Evolutionary conservation across 2,888 invertebrate genomes (phyloP).

Genomic region (Gerosis bhagava): DNA sequence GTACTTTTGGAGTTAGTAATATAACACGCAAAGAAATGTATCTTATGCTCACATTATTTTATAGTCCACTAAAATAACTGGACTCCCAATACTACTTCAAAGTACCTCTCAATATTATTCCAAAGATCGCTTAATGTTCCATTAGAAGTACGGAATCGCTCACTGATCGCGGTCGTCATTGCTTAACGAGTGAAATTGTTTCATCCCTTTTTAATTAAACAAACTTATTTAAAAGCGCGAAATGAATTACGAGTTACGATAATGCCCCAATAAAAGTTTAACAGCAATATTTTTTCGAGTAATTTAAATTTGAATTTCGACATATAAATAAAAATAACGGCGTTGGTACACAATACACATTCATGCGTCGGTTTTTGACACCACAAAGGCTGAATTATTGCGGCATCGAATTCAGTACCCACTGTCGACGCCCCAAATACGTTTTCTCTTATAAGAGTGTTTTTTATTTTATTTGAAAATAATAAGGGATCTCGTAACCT

Average conservation of each 20-base stretch:
- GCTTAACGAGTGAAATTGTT: no score
- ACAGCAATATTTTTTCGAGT: conserved; percentile 17
- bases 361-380: conserved; percentile 23
- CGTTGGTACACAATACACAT: conserved; percentile 22
- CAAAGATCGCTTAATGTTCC: no score
- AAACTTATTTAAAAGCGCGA: conserved; percentile 4
- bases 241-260: conserved; percentile 13
- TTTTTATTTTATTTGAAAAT: conserved; percentile 20
- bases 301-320: conserved; percentile 15
- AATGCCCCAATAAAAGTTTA: conserved; percentile 17
- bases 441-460: conserved; percentile 13
- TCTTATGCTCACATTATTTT: no score
- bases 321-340: conserved; percentile 24
- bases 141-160: no score
- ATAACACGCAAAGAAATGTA: no score
- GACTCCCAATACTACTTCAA: no score
- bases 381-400: conserved; percentile 23
- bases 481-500: conserved; percentile 12
- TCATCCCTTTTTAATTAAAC: background rate
- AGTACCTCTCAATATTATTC: no score
- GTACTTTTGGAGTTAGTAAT: no score
- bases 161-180: no score
- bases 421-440: conserved; percentile 20
- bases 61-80: no score
- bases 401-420: conserved; percentile 13